Conservation (phyloP, 2,888 invertebrate genomes). For the Cheilosia grossa region DNA sequence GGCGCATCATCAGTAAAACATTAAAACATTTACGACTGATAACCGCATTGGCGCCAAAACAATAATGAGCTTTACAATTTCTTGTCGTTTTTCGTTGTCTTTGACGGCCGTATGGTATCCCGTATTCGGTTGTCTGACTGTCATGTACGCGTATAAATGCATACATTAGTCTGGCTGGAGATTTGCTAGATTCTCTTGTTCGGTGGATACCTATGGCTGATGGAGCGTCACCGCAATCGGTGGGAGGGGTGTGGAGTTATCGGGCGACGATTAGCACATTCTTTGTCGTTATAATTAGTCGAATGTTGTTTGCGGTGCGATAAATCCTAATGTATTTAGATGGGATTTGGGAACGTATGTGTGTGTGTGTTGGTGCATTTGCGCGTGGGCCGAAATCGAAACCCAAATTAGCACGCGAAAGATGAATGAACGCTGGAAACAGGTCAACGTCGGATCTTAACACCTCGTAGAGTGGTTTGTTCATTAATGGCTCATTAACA, state of each 20-base stretch:
- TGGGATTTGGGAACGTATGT: not conserved
- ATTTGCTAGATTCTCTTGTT: slow-evolving; percentile 57
- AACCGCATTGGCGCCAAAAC: slow-evolving; percentile 77
- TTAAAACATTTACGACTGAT: slow-evolving; percentile 77
- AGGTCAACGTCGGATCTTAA: not conserved
- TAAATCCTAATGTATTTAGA: not conserved
- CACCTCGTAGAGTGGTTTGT: not conserved
- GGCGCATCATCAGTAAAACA: slow-evolving; percentile 71
- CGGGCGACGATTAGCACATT: slow-evolving; percentile 1
- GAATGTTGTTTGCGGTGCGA: slow-evolving; percentile 6
- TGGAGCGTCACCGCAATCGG: not conserved
- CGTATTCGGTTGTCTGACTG: slow-evolving; percentile 62
- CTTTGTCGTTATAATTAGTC: not conserved
- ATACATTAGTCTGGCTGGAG: slow-evolving; percentile 71
- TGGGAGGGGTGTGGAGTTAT: not conserved
- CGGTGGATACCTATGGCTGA: not conserved
- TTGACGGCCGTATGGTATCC: slow-evolving; percentile 41
- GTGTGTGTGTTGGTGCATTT: not conserved
- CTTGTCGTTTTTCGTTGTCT: slow-evolving; percentile 34
- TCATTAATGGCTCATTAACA: not conserved
- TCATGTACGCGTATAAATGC: slow-evolving; percentile 67
- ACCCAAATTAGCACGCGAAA: not conserved
- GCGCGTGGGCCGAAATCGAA: not conserved
- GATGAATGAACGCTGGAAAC: slow-evolving; percentile 3
- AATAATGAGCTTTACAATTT: slow-evolving; percentile 72